Evolutionary conservation across 1,140 invertebrate genomes (phyloP).

Genomic region (Drosophila albomicans): DNA sequence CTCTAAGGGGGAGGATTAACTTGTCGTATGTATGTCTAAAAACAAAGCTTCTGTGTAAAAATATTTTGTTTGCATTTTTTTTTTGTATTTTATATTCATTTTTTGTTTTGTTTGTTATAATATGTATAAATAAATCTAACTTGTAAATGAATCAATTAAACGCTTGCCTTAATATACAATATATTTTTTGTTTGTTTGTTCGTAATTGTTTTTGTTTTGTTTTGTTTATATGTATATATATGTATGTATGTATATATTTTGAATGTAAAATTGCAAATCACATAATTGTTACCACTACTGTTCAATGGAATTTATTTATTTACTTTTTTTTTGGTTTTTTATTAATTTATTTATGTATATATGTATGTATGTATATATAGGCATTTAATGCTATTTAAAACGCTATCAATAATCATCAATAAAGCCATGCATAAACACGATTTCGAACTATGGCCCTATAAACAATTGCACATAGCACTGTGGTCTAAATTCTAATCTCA

Average conservation of each 20-base stretch:
- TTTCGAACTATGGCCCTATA: conserved; percentile 80
- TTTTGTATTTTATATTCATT: conserved; percentile 35
- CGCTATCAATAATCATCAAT: conserved; percentile 82
- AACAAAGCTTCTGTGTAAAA: conserved; percentile 77
- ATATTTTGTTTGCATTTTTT: conserved; percentile 58
- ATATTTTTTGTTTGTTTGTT: conserved; percentile 65
- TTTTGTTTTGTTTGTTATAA: conserved; percentile 53
- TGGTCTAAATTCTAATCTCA: conserved; percentile 79
- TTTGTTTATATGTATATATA: conserved; percentile 59
- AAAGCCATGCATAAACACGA: conserved; percentile 82
- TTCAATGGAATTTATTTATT: conserved; percentile 77
- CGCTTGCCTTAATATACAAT: conserved; percentile 77
- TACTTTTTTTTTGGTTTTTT: conserved; percentile 1
- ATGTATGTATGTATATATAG: conserved; percentile 64
- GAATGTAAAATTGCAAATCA: conserved; percentile 84
- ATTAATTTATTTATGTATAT: conserved; percentile 62
- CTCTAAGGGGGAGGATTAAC: conserved; percentile 27
- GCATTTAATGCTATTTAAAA: conserved; percentile 84
- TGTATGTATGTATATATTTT: conserved; percentile 69
- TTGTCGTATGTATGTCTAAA: conserved; percentile 53
- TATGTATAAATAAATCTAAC: conserved; percentile 80
- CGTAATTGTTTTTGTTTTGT: conserved; percentile 60
- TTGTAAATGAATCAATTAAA: conserved; percentile 81
- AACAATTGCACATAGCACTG: conserved; percentile 80
- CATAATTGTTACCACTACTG: conserved; percentile 82